Evolutionary conservation across 2,797 vertebrate species (phyloP), one percentile per base, ranked within the genome.

Genomic region (Ciconia nigra): DNA sequence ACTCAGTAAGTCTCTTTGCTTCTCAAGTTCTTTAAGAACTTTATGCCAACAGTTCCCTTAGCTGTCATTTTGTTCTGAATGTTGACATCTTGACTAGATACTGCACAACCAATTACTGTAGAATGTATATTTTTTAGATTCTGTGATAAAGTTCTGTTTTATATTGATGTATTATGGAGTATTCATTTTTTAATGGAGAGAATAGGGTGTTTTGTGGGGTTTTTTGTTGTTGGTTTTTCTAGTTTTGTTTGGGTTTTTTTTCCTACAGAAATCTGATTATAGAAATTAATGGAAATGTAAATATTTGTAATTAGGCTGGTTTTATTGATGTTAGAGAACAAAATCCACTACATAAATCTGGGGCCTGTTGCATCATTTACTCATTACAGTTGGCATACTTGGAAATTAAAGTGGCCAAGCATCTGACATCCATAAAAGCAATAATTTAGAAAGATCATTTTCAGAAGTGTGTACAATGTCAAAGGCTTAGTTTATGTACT

Each of bases 191-290:
- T 61, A 62, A 74, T 31, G 4, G 31, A 67, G 28, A 44, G 13
- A 78, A 35, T 42, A 5, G 9, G 7, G 2, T 8, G 3, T 4
- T 9, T 42, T 26, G 29, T 10, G 17, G 16, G 5, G 8, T 4
- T 26, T 65, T 35, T 37, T 66, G 16, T 20, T 17, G 5, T n/a
- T 55, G 5, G 5, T 51, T 19, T n/a, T 26, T 35, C 21, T 76
- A 22, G 2, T 15, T 74, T 87, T 46, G 5, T 69, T 82, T 87
- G 2, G 6, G 11, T 9, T 82, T 16, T 62, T 62, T 84, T 89
- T 42, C 13, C 46, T 69, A 41, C 13, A 54, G 35, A 82, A 74
- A 57, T 90, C 13, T 74, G 51, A 66, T 66, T 44, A 61, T 9
- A 65, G 8, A 46, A 57, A 59, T 72, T 51, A 35, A 72, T 79